Base-by-base conservation (phyloP, 2,888 invertebrate species). In the Pterostichus madidus region DNA sequence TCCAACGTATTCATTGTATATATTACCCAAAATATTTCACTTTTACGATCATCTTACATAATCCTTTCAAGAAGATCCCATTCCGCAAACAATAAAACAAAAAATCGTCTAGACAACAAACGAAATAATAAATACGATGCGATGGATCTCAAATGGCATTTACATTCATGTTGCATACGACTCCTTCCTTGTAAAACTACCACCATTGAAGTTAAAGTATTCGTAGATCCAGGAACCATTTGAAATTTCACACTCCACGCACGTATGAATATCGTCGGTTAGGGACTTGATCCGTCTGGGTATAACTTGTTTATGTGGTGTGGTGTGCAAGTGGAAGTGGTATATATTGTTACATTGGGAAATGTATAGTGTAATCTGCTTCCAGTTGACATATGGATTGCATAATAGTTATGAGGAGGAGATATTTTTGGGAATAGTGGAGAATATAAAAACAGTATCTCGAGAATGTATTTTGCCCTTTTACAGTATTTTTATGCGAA, bases 31-130 rank as follows among this genome's bases (percentile, higher is more conserved):
- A 32, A 64, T 64, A 64, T 64, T 35, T 39, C 6, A 15, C 32
- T 10, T 64, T 71, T 71, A 71, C 17, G 44, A 71, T 44, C 39
- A 13, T 39, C 6, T 64, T 13, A 64, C 64, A 32, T 64, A 24
- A 68, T 13, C 64, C 64, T 39, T 39, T 68, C 64, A 39, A 5
- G 56, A 17, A 15, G 68, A 44, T 71, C n/a, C 32, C 64, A 64
- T 44, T 71, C 15, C 39, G 44, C 10, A 71, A 44, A 71, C 44
- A 71, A 71, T 71, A 71, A 71, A 71, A 71, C 68, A 71, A 71
- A 71, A 71, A 71, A 71, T 71, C 15, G 68, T 71, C 68, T 71
- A 71, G 68, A 71, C 68, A 35, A 64, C 64, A 71, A 71, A 44
- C 44, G 44, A 71, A 71, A 71, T 71, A 44, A 71, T 71, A 71